Evolutionary conservation across 1,140 invertebrate species (phyloP), one percentile per base, ranked within the genome.

Genomic region (Drosophila murphyi): DNA sequence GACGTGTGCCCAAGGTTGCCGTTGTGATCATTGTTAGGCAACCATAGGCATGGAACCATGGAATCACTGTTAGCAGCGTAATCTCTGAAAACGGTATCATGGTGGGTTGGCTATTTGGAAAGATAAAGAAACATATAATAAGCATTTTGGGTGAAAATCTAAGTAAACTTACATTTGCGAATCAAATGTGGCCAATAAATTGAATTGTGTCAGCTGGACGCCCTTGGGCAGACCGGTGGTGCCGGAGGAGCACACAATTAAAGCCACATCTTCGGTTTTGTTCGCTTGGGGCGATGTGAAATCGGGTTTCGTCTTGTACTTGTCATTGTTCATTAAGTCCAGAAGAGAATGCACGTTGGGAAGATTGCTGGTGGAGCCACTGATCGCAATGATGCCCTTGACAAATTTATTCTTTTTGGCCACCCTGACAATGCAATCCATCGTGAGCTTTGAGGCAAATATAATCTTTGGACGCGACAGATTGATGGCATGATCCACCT

Each of bases 171-270:
- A 95, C 95, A 92, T 93, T 74, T 93, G 83, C 56, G 93, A 93
- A 31, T 91, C 76, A 2, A 93, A 76, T 29, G 94, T 91, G 32
- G 93, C 91, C 6, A 95, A 78, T 7, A 96, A 89, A 91, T 95
- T 96, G 43, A 91, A 92, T 91, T 98, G 97, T 2, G 97, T 97
- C 2, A 98, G 92, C 92, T 96, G 95, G 0, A 98, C 97, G 43
- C 97, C 97, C 93, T 98, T 98, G 0, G 97, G 97, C 47, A 96
- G 92, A 10, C 97, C 96, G 35, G 96, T 97, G 4, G 96, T 97
- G 20, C 96, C 96, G 65, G 96, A 96, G 0, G 96, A 95, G 64
- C 91, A 94, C 0, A 94, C 82, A 70, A 94, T 92, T 0, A 92
- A 43, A 0, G 81, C 72, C 20, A 92, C 90, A 76, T 92, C 88